Base-by-base conservation (phyloP, 2,797 vertebrate genomes). In the Phataginus tricuspis region DNA sequence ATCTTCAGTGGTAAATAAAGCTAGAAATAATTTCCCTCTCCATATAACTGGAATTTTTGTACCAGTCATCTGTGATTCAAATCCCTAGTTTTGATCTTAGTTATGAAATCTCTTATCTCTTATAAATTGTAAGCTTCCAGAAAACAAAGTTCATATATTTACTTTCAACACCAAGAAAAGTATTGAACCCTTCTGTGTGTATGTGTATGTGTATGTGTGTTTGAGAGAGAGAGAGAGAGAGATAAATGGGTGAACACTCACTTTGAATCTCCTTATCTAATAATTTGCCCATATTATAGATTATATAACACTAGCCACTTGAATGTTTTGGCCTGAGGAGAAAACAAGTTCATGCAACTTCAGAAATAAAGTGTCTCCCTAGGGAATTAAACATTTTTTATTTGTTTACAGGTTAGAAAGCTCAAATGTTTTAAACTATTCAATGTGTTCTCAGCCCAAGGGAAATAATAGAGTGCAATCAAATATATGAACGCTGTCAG, bases 401-500 rank as follows among this genome's bases (percentile, higher is more conserved):
- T 91, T 88, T 86, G 69, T 86, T 96, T 94, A 93, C 61, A 83
- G 55, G 37, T 91, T 94, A 89, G 86, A 96, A 91, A 89, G 42
- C 53, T 63, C 90, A 88, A 88, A 80, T 90, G 12, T 66, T 94
- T 92, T 69, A 23, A 96, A 94, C 66, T 66, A 42, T 93, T 90
- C 57, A 83, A 74, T 51, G 78, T 89, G 18, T 91, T 91, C 69
- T 75, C 39, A 63, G 86, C 91, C 94, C 74, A 84, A 90, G 94
- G 83, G 69, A 96, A 93, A 0, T 2, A 79, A 49, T 78, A 59
- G 25, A 83, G 55, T 49, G 21, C 4, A 64, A 64, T 39, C 14
- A 96, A 92, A 88, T 91, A 66, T 59, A 91, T 90, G 83, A 89
- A 68, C n/a, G 42, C 15, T 75, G 57, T 89, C 79, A 91, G 55